Evolutionary conservation across 2,888 invertebrate species (phyloP).

Genomic region (Conchocele bisecta): DNA sequence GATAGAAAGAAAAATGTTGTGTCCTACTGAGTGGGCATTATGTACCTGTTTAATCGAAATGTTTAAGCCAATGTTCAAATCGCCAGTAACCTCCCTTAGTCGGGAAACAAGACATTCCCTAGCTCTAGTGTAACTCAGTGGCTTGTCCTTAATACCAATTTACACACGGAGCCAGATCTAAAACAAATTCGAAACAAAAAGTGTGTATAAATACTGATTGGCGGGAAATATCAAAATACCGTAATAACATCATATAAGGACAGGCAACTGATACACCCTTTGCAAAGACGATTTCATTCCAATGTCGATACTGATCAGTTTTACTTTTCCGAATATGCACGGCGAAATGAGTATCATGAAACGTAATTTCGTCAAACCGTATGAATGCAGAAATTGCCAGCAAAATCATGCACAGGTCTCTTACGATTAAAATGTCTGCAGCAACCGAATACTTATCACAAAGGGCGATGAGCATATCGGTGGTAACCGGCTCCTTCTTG

Average conservation of each 20-base stretch:
- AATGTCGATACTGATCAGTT: conserved; percentile 49
- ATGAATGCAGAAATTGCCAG: conserved; percentile 33
- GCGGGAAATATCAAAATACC: too few relatives aligned
- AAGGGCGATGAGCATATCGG: conserved; percentile 23
- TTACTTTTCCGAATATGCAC: conserved; percentile 44
- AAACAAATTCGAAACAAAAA: conserved; percentile 48
- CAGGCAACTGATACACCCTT: conserved; percentile 50
- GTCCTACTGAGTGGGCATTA: too few relatives aligned
- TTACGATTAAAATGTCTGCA: conserved; percentile 22
- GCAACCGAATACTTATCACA: conserved; percentile 18
- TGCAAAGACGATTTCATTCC: conserved; percentile 35
- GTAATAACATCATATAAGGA: conserved; percentile 41
- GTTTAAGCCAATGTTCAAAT: conserved; percentile 45
- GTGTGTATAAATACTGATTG: too few relatives aligned
- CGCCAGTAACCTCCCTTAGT: conserved; percentile 15
- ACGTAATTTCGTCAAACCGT: conserved; percentile 25
- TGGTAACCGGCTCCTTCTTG: conserved; percentile 38
- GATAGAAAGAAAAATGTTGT: too few relatives aligned
- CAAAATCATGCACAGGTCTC: conserved; percentile 43
- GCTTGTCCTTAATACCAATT: conserved; percentile 45
- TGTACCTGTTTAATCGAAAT: too few relatives aligned
- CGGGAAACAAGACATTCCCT: conserved; percentile 32
- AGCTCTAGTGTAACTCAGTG: conserved; percentile 49
- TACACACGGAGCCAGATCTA: conserved; percentile 26
- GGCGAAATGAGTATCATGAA: too few relatives aligned